phyloP scores from a whole-genome alignment of 2,113 vertebrate species.

The Tringa solitaria region DNA sequence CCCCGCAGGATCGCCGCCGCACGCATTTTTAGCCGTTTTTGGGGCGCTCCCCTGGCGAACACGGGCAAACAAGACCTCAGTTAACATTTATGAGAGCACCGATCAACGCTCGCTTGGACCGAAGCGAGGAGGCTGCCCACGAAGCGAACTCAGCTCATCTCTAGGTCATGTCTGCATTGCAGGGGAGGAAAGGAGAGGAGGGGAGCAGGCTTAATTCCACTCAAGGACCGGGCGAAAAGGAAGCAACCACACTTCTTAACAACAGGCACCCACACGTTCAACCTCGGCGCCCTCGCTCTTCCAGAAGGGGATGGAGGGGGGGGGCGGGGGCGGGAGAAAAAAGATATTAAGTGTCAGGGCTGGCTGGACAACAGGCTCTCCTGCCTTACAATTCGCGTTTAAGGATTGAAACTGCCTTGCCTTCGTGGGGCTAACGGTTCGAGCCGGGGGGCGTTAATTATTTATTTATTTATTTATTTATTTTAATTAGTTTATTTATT shows the following conservation, averaged over 20 bases:
- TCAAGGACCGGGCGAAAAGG: background rate
- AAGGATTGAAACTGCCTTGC: background rate
- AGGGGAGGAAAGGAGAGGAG: background rate
- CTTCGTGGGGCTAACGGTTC: background rate
- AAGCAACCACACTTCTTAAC: background rate
- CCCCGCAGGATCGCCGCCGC: rapidly evolving
- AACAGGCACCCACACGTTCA: background rate
- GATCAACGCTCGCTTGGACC: background rate
- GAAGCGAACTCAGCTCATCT: background rate
- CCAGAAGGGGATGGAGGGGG: no score
- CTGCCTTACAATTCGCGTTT: background rate
- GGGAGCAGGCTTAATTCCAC: background rate
- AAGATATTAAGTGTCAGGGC: background rate
- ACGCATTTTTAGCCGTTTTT: background rate
- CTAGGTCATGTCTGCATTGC: slow-evolving; percentile 59
- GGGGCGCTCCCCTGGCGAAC: background rate
- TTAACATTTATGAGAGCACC: background rate
- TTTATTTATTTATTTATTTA: background rate
- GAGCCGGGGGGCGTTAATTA: background rate
- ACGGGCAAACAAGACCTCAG: no score
- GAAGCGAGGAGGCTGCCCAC: background rate
- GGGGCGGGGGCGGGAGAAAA: rapidly evolving
- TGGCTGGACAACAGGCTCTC: background rate
- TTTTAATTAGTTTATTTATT: background rate
- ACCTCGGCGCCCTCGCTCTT: rapidly evolving